Conservation (phyloP, 1,140 invertebrate species). For the Wiebesia pumilae region DNA sequence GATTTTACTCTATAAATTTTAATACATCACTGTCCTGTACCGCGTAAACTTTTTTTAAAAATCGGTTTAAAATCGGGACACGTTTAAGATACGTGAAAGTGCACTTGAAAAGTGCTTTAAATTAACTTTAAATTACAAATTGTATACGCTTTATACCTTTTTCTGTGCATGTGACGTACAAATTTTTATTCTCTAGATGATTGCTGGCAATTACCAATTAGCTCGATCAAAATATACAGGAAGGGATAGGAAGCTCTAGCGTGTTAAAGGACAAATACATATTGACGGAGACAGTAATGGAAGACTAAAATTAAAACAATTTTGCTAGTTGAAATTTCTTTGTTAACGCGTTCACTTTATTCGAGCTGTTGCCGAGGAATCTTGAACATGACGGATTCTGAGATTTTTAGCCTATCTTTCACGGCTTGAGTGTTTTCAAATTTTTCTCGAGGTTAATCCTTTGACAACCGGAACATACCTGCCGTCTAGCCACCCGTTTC, state of each 20-base stretch:
- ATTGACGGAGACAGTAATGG: neutral
- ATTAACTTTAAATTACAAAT: too few species aligned
- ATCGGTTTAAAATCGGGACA: too few species aligned
- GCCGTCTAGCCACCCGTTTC: constrained; percentile 1
- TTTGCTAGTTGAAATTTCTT: neutral
- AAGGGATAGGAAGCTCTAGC: neutral
- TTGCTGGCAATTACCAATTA: neutral
- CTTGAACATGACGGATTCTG: neutral
- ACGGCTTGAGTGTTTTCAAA: constrained; percentile 23
- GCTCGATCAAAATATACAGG: neutral
- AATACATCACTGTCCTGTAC: too few species aligned
- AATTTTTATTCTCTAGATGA: too few species aligned
- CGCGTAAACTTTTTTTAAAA: too few species aligned
- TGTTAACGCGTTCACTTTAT: neutral
- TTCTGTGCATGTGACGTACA: too few species aligned
- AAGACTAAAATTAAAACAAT: constrained; percentile 51
- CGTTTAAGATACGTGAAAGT: too few species aligned
- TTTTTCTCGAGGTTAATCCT: constrained; percentile 31
- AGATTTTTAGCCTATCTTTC: constrained; percentile 26
- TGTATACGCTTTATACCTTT: too few species aligned
- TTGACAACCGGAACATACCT: constrained; percentile 31
- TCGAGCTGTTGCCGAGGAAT: neutral
- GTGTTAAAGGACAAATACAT: neutral
- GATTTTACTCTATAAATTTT: too few species aligned
- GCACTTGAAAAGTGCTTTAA: too few species aligned